These are phyloP conservation scores for Emydura subglobosa DNA, from an alignment of 2,113 vertebrate genomes.

Conservation along the genomic window DNA sequence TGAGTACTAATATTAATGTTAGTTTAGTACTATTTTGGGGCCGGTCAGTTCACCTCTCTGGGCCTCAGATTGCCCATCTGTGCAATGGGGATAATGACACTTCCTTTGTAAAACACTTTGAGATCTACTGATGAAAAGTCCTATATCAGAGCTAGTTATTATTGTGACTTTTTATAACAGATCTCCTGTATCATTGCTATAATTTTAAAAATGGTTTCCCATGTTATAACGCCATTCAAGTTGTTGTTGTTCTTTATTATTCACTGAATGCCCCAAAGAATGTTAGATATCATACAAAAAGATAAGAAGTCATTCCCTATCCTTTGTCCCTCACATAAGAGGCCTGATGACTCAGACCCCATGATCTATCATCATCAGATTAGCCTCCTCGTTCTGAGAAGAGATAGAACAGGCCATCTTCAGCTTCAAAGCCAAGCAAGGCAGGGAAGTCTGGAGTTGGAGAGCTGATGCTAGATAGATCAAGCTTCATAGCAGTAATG, in stretches of 20 bases:
- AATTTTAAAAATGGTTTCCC: neutral
- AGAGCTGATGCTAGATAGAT: too few relatives aligned
- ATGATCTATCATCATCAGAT: neutral
- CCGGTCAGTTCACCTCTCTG: neutral
- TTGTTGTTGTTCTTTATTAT: neutral
- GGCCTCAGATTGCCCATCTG: neutral
- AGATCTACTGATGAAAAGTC: neutral
- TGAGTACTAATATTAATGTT: neutral
- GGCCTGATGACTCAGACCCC: neutral
- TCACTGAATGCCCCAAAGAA: neutral
- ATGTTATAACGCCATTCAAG: neutral
- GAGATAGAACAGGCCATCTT: too few relatives aligned
- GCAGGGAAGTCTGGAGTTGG: too few relatives aligned
- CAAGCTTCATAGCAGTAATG: too few relatives aligned
- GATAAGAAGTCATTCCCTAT: neutral
- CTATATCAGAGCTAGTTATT: neutral
- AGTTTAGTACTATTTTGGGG: neutral
- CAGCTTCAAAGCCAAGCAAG: too few relatives aligned
- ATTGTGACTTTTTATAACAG: neutral
- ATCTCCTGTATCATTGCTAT: neutral
- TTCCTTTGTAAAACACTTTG: neutral
- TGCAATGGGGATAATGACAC: neutral
- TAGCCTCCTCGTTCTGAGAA: too few relatives aligned
- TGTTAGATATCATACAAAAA: neutral
- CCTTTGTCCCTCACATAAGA: neutral